These are phyloP conservation scores for Sclerurus mexicanus DNA, from an alignment of 2,113 vertebrate species.

Conservation along the genomic window DNA sequence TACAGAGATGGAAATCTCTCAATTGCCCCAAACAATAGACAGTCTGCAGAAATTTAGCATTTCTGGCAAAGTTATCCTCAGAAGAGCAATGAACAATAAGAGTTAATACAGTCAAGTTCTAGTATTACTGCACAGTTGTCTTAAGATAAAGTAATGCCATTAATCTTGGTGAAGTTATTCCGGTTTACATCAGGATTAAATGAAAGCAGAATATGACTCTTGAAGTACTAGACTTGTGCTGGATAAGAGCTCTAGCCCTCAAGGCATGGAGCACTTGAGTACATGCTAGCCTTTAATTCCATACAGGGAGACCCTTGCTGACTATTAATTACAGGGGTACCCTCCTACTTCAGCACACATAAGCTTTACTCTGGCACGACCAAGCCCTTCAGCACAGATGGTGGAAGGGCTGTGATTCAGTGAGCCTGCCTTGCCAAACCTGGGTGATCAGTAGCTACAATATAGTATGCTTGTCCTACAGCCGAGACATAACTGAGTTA, in stretches of 20 bases:
- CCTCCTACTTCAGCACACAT: background rate
- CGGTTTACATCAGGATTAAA: background rate
- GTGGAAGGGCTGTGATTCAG: background rate
- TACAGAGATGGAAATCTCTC: constrained; percentile 36
- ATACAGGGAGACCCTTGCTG: background rate
- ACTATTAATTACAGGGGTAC: background rate
- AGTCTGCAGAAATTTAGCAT: background rate
- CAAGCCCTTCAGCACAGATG: background rate
- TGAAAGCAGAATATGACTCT: background rate
- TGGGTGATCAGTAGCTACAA: background rate
- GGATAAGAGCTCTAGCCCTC: background rate
- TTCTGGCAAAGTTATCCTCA: background rate
- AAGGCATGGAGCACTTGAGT: background rate
- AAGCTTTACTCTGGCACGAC: background rate
- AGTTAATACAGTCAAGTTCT: background rate
- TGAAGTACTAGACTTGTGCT: background rate
- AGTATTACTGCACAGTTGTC: background rate
- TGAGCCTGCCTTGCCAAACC: background rate
- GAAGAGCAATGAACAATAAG: background rate
- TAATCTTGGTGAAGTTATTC: background rate
- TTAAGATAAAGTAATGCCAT: background rate
- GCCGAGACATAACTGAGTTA: background rate
- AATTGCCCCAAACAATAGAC: constrained; percentile 5
- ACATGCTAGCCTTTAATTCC: background rate
- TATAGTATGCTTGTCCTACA: background rate